These are phyloP conservation scores for Melikaiella ostensackeni DNA, from an alignment of 2,888 invertebrate genomes.

Conservation along the genomic window DNA sequence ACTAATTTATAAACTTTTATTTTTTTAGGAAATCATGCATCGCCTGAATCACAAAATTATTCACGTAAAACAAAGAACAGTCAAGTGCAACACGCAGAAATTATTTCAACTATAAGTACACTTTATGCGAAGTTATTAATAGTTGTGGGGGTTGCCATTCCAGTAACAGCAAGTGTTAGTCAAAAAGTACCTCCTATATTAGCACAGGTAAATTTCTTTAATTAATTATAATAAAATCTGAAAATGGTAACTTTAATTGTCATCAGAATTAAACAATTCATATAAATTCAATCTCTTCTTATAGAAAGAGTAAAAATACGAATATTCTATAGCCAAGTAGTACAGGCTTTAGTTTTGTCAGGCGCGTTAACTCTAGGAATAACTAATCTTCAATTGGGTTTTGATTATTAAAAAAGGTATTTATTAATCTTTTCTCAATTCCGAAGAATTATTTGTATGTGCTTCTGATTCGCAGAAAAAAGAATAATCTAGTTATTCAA, in stretches of 20 bases:
- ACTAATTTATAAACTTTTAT: neutral
- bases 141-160: slow-evolving; percentile 86
- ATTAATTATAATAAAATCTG: neutral
- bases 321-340: neutral
- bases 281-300: neutral
- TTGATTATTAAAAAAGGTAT: neutral
- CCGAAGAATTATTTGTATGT: neutral
- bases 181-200: slow-evolving; percentile 86
- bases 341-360: neutral
- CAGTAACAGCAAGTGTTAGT: slow-evolving; percentile 91
- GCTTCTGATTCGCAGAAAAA: neutral
- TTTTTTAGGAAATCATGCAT: neutral
- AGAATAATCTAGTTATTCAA: neutral
- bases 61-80: neutral
- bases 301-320: neutral
- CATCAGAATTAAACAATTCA: neutral
- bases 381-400: too few relatives aligned
- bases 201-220: slow-evolving; percentile 81
- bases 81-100: slow-evolving; percentile 63
- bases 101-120: slow-evolving; percentile 75
- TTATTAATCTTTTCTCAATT: neutral
- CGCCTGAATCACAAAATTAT: neutral
- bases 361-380: neutral
- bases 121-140: slow-evolving; percentile 92
- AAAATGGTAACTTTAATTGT: neutral